These are phyloP conservation scores for Amphimallon solstitiale DNA, from an alignment of 2,888 invertebrate species.

Conservation along the genomic window DNA sequence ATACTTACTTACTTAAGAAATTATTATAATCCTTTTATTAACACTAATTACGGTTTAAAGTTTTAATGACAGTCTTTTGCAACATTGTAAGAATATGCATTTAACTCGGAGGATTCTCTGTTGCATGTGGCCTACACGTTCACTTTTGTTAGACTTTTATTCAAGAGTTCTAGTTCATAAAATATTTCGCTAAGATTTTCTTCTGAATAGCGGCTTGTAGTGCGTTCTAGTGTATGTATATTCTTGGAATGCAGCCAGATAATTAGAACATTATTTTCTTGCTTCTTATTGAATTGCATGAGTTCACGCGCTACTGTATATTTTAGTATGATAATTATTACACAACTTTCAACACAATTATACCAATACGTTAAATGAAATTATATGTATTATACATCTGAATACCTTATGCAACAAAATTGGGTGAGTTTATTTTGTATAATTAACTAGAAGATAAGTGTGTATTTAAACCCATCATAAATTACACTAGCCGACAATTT, in stretches of 20 bases:
- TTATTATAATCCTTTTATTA: neutral
- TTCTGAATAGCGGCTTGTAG: neutral
- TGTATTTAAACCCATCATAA: too few species aligned
- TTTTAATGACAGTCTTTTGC: slow-evolving; percentile 14
- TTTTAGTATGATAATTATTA: neutral
- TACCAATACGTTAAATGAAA: neutral
- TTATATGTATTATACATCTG: neutral
- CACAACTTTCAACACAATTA: neutral
- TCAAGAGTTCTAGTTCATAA: too few species aligned
- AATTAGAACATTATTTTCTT: slow-evolving; percentile 9
- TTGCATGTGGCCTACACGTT: too few species aligned
- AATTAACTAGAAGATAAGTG: too few species aligned
- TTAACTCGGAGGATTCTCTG: neutral
- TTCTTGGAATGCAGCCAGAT: neutral
- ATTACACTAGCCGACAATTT: too few species aligned
- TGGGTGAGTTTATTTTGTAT: too few species aligned
- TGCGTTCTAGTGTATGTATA: neutral
- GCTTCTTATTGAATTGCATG: slow-evolving; percentile 4
- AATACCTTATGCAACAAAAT: too few species aligned
- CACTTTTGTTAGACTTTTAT: too few species aligned
- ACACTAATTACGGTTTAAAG: neutral
- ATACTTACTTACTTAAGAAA: slow-evolving; percentile 6
- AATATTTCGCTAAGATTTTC: neutral
- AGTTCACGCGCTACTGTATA: neutral
- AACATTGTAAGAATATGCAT: neutral